Evolutionary conservation across 2,797 vertebrate species (phyloP), one percentile per base, ranked within the genome.

Genomic region (Sebastes elongatus): DNA sequence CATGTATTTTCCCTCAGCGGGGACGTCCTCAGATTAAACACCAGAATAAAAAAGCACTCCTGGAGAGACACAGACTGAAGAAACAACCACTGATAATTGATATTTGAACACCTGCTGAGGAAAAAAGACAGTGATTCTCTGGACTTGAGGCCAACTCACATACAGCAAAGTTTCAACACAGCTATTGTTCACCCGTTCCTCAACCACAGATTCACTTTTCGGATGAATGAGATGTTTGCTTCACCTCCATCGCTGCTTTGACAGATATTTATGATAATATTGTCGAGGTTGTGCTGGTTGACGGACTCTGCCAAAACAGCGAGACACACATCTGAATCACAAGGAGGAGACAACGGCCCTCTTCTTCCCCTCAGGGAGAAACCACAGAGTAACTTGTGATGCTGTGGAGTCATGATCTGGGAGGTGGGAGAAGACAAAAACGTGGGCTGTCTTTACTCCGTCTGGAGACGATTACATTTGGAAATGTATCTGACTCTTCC

Each of bases 391-490:
- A 67, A 60, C 22, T 33, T 23, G 16, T 71, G 71, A 78, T 71
- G 63, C 10, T 28, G 68, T 28, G 68, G 57, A 56, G 46, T 70
- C 70, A 33, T 70, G 30, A 83, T 76, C 33, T 49, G 13, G 25
- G 74, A 63, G 61, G 55, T 32, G 22, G 60, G 71, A 22, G 64
- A 67, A 42, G 78, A 78, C 71, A n/a, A 42, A 59, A 73, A 25
- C 16, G 57, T 27, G 59, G 18, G 57, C 49, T 11, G 55, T 33
- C 33, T 74, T 71, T 52, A 20, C 67, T 16, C 79, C 1, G 74
- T 87, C 88, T 93, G 89, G 89, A 86, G 78, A 69, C 42, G 68
- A 92, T 91, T 92, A 93, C 60, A 33, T 77, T 35, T 81, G 71
- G 78, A 86, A 88, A 78, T 63, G 72, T 80, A 80, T 91, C 74